Evolutionary conservation across 2,888 invertebrate genomes (phyloP).

Genomic region (Spilarctia lutea): DNA sequence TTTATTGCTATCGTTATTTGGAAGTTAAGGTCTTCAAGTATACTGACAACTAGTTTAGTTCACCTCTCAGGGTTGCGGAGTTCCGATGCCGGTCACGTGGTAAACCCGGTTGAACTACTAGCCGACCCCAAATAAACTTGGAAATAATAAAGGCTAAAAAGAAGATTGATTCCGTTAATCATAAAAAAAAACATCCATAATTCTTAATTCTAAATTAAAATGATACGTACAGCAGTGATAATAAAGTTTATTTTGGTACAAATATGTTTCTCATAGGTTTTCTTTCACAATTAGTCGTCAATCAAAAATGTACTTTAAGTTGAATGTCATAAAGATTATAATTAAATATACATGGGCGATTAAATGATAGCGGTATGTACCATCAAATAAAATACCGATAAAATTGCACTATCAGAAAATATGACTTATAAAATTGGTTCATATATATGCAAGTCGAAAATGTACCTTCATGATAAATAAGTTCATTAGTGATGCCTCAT

Average conservation of each 20-base stretch:
- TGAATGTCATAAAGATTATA: not conserved
- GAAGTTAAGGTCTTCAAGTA: no score
- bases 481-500: not conserved
- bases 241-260: slow-evolving; percentile 48
- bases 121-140: no score
- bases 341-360: not conserved
- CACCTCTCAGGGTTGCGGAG: no score
- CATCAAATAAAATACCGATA: not conserved
- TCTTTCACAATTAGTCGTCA: slow-evolving; percentile 43
- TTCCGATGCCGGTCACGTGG: no score
- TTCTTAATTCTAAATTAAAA: slow-evolving; percentile 5
- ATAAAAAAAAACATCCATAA: no score
- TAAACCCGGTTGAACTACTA: no score
- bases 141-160: no score
- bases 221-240: slow-evolving; percentile 44
- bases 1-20: no score
- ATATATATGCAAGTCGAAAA: not conserved
- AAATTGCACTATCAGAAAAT: not conserved
- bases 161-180: no score
- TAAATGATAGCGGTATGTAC: not conserved
- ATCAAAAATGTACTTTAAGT: not conserved
- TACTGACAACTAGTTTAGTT: no score
- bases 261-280: slow-evolving; percentile 44
- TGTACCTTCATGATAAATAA: not conserved
- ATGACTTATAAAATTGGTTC: not conserved